These are phyloP conservation scores for Lasioglossum vierecki DNA, from an alignment of 2,888 invertebrate genomes.

Conservation along the genomic window DNA sequence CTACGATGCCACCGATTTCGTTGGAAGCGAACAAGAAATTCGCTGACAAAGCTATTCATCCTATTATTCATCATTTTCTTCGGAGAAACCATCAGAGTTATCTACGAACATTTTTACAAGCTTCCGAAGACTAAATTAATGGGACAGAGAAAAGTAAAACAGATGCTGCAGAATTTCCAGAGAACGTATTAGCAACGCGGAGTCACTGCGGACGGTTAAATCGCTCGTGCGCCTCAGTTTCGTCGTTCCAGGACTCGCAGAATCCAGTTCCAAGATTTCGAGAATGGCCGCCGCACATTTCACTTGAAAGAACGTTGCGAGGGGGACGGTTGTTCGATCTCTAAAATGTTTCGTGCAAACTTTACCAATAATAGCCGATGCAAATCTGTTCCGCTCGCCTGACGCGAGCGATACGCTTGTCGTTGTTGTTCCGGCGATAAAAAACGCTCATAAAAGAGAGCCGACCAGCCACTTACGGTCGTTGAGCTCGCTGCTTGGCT, in stretches of 20 bases:
- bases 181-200: neutral
- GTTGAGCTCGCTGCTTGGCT: conserved; percentile 21
- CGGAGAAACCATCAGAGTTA: neutral
- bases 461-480: conserved; percentile 22
- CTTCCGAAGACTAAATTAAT: neutral
- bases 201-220: conserved; percentile 39
- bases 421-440: conserved; percentile 18
- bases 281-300: neutral
- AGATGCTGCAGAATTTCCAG: neutral
- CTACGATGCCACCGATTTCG: neutral
- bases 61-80: neutral
- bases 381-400: conserved; percentile 30
- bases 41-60: neutral
- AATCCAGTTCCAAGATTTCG: neutral
- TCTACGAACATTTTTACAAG: neutral
- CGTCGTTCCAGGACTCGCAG: conserved; percentile 37
- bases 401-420: conserved; percentile 13
- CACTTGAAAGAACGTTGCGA: conserved; percentile 23
- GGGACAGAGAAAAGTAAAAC: neutral
- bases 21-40: neutral
- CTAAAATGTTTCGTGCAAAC: conserved; percentile 41
- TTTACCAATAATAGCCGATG: conserved; percentile 48
- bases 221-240: conserved; percentile 25
- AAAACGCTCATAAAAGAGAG: conserved; percentile 39
- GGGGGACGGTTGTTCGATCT: conserved; percentile 23